Evolutionary conservation across 2,113 vertebrate species (phyloP), one percentile per base, ranked within the genome.

Genomic region (Hypocryptadius cinnamomeus): DNA sequence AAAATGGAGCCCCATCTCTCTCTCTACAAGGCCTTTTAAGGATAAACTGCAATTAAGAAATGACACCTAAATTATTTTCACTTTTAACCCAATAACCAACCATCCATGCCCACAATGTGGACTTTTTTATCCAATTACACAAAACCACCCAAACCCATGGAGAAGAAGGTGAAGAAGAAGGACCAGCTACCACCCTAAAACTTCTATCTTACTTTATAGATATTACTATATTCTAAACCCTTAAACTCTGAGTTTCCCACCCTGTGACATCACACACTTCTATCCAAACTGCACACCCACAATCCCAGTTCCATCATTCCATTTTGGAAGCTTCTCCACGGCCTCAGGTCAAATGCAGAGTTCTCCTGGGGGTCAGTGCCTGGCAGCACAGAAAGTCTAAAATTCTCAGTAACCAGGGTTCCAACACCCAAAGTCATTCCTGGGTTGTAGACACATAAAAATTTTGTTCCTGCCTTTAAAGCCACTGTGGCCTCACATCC

Each of bases 41-140:
- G 35, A 37, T 18, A 60, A 60, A 12, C 35, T 27, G n/a, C 11
- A 60, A 60, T 8, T 60, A 37, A 27, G 57, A 60, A 37, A 37
- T 60, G 10, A 18, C 35, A 37, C 24, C 35, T 18, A 4, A 60
- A 60, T 60, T 60, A 60, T 60, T 60, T 37, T 37, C 3, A 60
- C 15, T 37, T 60, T 60, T 60, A 60, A 60, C 24, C 15, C 57
- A 60, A 37, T 12, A 25, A 27, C 57, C 10, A 60, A 37, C 23
- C 23, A 37, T 35, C 35, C 11, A 3, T 60, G 15, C 2, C 24
- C 1, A 0, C 10, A 37, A 13, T 60, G 35, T 2, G 35, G 23
- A 60, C n/a, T 27, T 37, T 59, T 25, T 27, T 11, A 37, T 60
- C 57, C 35, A 60, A 37, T 18, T 2, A 18, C 57, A 37, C 15